These are phyloP conservation scores for Crenuchus spilurus DNA, from an alignment of 2,797 vertebrate species.

Conservation along the genomic window DNA sequence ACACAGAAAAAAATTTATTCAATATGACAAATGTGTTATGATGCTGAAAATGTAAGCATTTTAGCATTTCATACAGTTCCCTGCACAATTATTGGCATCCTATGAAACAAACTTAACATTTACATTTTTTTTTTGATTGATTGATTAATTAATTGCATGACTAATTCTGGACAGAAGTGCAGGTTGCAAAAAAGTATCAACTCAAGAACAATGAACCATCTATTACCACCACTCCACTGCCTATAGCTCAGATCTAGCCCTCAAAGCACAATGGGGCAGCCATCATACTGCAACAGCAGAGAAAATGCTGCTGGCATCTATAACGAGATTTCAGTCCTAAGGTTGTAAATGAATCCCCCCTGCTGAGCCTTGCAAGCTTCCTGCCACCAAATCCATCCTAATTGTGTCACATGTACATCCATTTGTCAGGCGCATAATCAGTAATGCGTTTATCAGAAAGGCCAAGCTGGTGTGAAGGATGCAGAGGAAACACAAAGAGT, in stretches of 20 bases:
- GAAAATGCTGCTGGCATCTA: constrained; percentile 14
- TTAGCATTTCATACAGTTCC: too few species aligned
- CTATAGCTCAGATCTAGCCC: background rate
- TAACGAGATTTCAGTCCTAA: constrained; percentile 52
- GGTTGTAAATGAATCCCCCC: constrained; percentile 51
- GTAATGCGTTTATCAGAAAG: constrained; percentile 49
- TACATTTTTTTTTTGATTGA: too few species aligned
- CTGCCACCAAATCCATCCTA: constrained; percentile 54
- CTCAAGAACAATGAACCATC: constrained; percentile 2
- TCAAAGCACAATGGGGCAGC: background rate
- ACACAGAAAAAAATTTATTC: too few species aligned
- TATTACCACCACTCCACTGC: constrained; percentile 7
- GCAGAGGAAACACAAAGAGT: constrained; percentile 27
- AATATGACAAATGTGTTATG: too few species aligned
- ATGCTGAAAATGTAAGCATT: too few species aligned
- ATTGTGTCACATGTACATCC: constrained; percentile 55
- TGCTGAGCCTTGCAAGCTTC: constrained; percentile 34
- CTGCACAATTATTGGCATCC: too few species aligned
- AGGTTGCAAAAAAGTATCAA: background rate
- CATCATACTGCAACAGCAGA: constrained; percentile 13
- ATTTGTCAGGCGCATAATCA: constrained; percentile 56
- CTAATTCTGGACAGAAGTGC: background rate
- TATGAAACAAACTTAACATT: background rate
- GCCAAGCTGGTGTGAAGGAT: constrained; percentile 37
- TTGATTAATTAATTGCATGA: background rate